Conservation (phyloP, 2,888 invertebrate genomes). For the Erebia aethiops region DNA sequence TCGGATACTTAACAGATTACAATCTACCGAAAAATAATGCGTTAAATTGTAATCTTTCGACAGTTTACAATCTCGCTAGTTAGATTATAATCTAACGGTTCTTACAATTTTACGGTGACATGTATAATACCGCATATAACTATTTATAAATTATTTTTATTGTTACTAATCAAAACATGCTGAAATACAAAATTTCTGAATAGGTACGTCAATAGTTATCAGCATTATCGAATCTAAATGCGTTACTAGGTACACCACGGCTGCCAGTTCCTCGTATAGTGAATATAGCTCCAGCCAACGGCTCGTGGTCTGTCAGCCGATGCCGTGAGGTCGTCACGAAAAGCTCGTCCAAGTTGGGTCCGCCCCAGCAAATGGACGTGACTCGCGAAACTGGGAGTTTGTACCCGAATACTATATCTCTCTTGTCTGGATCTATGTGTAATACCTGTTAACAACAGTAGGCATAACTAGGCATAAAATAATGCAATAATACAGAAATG, state of each 20-base stretch:
- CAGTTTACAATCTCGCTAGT: too few relatives aligned
- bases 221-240: constrained; percentile 60
- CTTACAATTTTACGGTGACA: too few relatives aligned
- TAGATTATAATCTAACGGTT: too few relatives aligned
- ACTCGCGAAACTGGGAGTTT: constrained; percentile 81
- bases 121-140: too few relatives aligned
- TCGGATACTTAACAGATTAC: too few relatives aligned
- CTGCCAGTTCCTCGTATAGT: constrained; percentile 64
- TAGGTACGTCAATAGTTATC: constrained; percentile 54
- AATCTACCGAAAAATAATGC: too few relatives aligned
- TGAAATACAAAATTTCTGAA: too few relatives aligned
- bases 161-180: too few relatives aligned
- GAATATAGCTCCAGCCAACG: constrained; percentile 66
- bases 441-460: constrained; percentile 69
- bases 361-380: constrained; percentile 87
- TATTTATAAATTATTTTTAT: too few relatives aligned
- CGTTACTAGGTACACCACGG: constrained; percentile 50
- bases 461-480: background rate
- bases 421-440: constrained; percentile 77
- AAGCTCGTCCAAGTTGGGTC: constrained; percentile 83
- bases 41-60: too few relatives aligned
- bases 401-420: constrained; percentile 72
- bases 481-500: too few relatives aligned
- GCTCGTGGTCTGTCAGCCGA: constrained; percentile 47
- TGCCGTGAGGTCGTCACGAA: constrained; percentile 83